phyloP scores from a whole-genome alignment of 2,113 vertebrate genomes.

The Saimiri boliviensis region DNA sequence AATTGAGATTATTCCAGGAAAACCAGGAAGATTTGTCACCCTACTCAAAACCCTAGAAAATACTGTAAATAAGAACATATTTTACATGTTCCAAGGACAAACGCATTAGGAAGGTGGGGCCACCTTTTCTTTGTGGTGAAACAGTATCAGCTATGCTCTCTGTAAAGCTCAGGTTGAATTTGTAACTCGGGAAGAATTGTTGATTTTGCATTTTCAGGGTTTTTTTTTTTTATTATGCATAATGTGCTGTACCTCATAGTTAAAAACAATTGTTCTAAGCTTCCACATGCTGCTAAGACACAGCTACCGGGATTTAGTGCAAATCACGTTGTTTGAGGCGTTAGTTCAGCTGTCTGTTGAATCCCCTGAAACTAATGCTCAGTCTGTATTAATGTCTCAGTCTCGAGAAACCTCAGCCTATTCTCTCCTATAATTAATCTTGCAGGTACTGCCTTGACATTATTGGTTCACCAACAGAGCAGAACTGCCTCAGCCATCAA shows the following conservation, averaged over 20 bases:
- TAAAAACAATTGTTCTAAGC: slow-evolving; percentile 74
- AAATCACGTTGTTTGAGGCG: slow-evolving; percentile 82
- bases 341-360: slow-evolving; percentile 86
- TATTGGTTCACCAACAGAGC: slow-evolving; percentile 92
- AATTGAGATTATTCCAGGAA: background rate
- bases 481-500: slow-evolving; percentile 89
- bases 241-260: slow-evolving; percentile 55
- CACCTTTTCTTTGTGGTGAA: background rate
- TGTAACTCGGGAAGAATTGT: slow-evolving; percentile 30
- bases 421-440: slow-evolving; percentile 90
- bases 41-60: background rate
- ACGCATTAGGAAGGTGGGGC: background rate
- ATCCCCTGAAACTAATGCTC: slow-evolving; percentile 87
- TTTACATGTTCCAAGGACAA: background rate
- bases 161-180: slow-evolving; percentile 54
- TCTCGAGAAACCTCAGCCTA: slow-evolving; percentile 85
- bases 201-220: slow-evolving; percentile 45
- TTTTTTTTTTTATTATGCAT: background rate
- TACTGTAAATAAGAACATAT: background rate
- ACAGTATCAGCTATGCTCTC: background rate
- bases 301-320: slow-evolving; percentile 79
- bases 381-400: slow-evolving; percentile 88
- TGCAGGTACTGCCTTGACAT: slow-evolving; percentile 89
- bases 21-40: background rate
- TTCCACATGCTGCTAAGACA: slow-evolving; percentile 65